A percentile compares a stretch with the other conserved stretches of the same genome.
phyloP scores from a whole-genome alignment of 2,888 invertebrate genomes.

The Tachina fera region DNA sequence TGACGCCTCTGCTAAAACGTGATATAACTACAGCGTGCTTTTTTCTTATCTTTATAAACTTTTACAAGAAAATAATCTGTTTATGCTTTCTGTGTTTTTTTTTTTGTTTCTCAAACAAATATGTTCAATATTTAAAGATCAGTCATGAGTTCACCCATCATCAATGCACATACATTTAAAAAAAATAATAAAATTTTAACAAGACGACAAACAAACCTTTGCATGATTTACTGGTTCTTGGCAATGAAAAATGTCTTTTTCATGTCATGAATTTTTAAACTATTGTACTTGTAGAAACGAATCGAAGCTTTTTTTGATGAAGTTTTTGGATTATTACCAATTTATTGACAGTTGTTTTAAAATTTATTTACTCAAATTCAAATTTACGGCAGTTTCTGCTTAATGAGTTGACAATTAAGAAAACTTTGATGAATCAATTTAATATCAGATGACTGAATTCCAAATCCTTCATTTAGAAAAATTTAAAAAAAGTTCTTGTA shows the following conservation, averaged over 20 bases:
- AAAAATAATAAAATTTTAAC: slow-evolving; percentile 8
- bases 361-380: slow-evolving; percentile 46
- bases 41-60: neutral
- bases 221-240: slow-evolving; percentile 56
- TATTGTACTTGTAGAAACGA: neutral
- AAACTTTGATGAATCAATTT: slow-evolving; percentile 5
- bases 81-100: neutral
- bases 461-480: neutral
- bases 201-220: slow-evolving; percentile 35
- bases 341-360: slow-evolving; percentile 55
- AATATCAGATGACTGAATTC: neutral
- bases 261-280: slow-evolving; percentile 72
- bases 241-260: slow-evolving; percentile 72
- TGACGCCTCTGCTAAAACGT: slow-evolving; percentile 68
- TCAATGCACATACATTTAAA: slow-evolving; percentile 59
- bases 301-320: neutral
- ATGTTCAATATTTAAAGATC: slow-evolving; percentile 70
- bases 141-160: slow-evolving; percentile 74
- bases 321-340: slow-evolving; percentile 20
- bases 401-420: slow-evolving; percentile 28
- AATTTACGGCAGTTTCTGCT: slow-evolving; percentile 23
- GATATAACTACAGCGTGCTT: slow-evolving; percentile 29
- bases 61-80: slow-evolving; percentile 44
- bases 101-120: slow-evolving; percentile 34
- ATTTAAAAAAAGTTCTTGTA: neutral